Percentiles rank a stretch among this genome's conserved stretches.
These are phyloP conservation scores for Cettia cetti DNA, from an alignment of 2,113 vertebrate genomes.

Conservation along the genomic window DNA sequence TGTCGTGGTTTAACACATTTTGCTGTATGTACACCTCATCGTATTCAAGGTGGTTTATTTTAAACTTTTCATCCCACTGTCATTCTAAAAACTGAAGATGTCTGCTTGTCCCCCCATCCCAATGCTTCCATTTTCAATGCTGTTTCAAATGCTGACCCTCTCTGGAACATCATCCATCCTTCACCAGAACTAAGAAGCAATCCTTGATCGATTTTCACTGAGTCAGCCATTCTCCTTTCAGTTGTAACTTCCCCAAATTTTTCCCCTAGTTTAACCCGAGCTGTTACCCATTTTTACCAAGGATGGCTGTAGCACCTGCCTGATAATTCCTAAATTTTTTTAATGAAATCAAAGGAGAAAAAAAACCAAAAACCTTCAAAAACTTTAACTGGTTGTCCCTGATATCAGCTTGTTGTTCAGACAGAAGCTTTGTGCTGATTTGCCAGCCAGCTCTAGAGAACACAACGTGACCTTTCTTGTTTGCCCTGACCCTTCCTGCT, in stretches of 20 bases:
- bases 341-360: accelerated
- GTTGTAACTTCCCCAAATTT: not conserved
- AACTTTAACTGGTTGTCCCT: not conserved
- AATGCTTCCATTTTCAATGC: not conserved
- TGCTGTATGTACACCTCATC: not conserved
- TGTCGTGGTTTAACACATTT: not conserved
- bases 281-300: not conserved
- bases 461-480: not conserved
- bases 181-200: not conserved
- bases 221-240: not conserved
- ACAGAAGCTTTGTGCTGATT: not conserved
- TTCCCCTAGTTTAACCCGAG: not conserved
- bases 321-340: not conserved
- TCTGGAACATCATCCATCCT: not conserved
- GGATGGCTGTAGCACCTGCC: not conserved
- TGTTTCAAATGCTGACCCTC: not conserved
- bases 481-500: not conserved
- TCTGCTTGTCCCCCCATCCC: not conserved
- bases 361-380: no score
- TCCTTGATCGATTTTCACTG: not conserved
- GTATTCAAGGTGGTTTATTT: not conserved
- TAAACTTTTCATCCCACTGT: not conserved
- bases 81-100: not conserved
- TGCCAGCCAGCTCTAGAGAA: not conserved
- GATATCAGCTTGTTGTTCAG: not conserved